These are phyloP conservation scores for Tribolium castaneum DNA, from an alignment of 1,140 invertebrate species.

Conservation along the genomic window DNA sequence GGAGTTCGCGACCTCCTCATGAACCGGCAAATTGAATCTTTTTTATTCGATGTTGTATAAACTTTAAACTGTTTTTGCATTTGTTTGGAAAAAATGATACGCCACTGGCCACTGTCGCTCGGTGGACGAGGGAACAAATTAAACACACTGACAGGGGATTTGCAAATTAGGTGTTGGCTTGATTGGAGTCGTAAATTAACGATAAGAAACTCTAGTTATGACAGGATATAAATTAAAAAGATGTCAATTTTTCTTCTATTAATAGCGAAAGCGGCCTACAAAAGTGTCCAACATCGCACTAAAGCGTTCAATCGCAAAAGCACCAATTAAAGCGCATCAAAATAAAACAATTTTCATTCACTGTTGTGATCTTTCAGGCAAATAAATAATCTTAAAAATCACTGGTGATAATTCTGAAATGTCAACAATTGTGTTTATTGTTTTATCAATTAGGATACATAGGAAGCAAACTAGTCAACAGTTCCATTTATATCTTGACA, in stretches of 20 bases:
- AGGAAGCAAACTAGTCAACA: background rate
- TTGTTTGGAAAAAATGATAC: background rate
- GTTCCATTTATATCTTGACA: background rate
- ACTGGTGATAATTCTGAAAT: no score
- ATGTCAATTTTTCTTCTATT: background rate
- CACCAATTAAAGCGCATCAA: no score
- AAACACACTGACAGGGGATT: background rate
- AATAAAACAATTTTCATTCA: background rate
- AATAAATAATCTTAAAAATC: background rate
- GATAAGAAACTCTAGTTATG: conserved; percentile 11
- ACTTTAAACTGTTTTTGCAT: background rate
- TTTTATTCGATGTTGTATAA: conserved; percentile 22
- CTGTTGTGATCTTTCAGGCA: background rate
- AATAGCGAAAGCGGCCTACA: background rate
- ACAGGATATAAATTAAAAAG: conserved; percentile 21
- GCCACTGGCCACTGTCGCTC: conserved; percentile 7
- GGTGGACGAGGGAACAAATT: conserved; percentile 2
- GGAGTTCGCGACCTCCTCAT: conserved; percentile 14
- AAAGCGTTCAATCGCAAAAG: background rate
- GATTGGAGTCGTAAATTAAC: conserved; percentile 15
- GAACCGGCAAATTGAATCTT: conserved; percentile 21
- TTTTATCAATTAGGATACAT: background rate
- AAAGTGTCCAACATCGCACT: background rate
- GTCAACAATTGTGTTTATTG: no score
- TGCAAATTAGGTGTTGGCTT: conserved; percentile 4